Percentiles rank a stretch among this genome's conserved stretches.
phyloP scores from a whole-genome alignment of 2,888 invertebrate species.

The Cephalotes varians region DNA sequence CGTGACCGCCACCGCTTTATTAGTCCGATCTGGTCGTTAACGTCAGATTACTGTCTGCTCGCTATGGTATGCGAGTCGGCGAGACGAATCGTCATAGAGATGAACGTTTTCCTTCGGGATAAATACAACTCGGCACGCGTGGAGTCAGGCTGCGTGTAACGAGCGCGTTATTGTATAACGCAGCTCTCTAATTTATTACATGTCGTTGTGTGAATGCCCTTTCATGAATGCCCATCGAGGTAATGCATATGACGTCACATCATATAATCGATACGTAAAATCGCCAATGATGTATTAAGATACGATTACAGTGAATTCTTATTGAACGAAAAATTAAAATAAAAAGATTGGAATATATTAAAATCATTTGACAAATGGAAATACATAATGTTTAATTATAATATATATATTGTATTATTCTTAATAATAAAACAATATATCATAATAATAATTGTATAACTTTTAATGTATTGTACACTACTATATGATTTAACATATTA shows the following conservation, averaged over 20 bases:
- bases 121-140: constrained; percentile 24
- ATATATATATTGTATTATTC: not conserved
- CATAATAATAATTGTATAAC: not conserved
- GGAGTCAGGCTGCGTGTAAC: constrained; percentile 35
- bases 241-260: not conserved
- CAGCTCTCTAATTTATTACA: constrained; percentile 38
- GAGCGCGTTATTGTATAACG: constrained; percentile 26
- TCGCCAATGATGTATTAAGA: not conserved
- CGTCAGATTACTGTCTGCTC: constrained; percentile 31
- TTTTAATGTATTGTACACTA: not conserved
- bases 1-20: constrained; percentile 24
- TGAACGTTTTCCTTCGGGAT: constrained; percentile 42
- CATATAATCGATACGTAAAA: constrained; percentile 22
- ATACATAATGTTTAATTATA: not conserved
- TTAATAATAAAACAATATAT: not conserved
- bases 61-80: constrained; percentile 1
- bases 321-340: not conserved
- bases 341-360: not conserved
- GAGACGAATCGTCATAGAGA: constrained; percentile 27
- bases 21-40: constrained; percentile 33
- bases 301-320: not conserved
- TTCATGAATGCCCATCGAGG: not conserved
- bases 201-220: constrained; percentile 10
- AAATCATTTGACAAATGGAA: not conserved
- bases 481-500: not conserved